Base-by-base conservation (phyloP, 2,888 invertebrate species). In the Agelastica alni region DNA sequence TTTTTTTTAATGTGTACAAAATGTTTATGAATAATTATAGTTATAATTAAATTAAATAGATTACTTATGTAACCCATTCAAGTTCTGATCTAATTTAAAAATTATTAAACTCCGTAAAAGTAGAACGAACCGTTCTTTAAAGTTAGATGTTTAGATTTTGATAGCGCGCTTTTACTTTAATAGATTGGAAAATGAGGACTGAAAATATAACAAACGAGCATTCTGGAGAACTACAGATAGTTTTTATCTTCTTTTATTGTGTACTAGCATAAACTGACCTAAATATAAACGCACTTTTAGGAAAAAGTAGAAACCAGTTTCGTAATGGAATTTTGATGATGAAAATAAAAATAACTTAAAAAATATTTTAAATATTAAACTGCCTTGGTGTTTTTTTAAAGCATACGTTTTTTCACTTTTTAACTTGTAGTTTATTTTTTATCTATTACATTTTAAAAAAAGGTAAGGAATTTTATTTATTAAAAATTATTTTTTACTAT, bases 141-240 rank as follows among this genome's bases (percentile, higher is more conserved):
- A 39, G 20, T 39, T 39, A 20, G 7, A 39, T 39, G 18, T 20
- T 39, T 18, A 20, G 12, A 45, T 12, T 46, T 28, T 4, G 46
- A 36, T 36, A 46, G 36, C 12, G 12, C 10, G 10, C 34, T 45
- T 22, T 20, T 28, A 28, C 36, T 36, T 37, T 17, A 46, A 46
- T 46, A 37, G 16, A 46, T 37, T 26, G 26, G 18, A 28, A 46
- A 46, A 46, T 36, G 36, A 16, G 26, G 37, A 46, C 16, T 36
- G 14, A 46, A 34, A 46, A 36, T 37, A 16, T 26, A 36, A 37
- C 36, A 45, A 45, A 34, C 18, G 45, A 12, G n/a, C 26, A 22
- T 18, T 34, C 17, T 31, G 12, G 12, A 13, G 28, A 20, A 31
- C 12, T 20, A 20, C 4, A 44, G 32, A 44, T 44, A 31, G 10